Conservation (phyloP, 1,140 invertebrate species). For the Gonatopus flavifemur region DNA sequence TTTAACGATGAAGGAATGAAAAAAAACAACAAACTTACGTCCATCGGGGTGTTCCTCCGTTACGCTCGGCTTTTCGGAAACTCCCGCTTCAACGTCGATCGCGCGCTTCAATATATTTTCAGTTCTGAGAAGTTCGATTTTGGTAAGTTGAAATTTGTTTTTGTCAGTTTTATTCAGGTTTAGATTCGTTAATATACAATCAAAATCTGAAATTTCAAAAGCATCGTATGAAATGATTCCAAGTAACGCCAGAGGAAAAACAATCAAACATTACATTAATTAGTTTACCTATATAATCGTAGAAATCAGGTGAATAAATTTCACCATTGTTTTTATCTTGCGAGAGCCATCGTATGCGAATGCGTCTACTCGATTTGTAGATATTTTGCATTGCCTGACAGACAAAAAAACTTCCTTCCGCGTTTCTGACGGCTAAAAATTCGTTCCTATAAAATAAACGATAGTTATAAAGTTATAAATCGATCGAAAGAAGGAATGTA, state of each 20-base stretch:
- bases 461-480: slow-evolving; percentile 19
- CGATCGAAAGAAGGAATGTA: no score
- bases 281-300: slow-evolving; percentile 76
- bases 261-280: slow-evolving; percentile 11
- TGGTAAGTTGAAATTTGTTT: slow-evolving; percentile 71
- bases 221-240: no score
- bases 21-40: slow-evolving; percentile 62
- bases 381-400: slow-evolving; percentile 91
- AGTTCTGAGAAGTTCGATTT: slow-evolving; percentile 73
- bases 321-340: slow-evolving; percentile 70
- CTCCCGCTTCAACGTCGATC: slow-evolving; percentile 77
- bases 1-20: not conserved
- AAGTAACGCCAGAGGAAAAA: no score
- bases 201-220: slow-evolving; percentile 70
- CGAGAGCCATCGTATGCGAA: slow-evolving; percentile 87
- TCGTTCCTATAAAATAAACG: slow-evolving; percentile 68
- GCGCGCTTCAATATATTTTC: slow-evolving; percentile 84
- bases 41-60: slow-evolving; percentile 86
- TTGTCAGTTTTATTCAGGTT: slow-evolving; percentile 74
- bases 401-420: slow-evolving; percentile 85
- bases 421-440: slow-evolving; percentile 87
- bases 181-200: slow-evolving; percentile 86
- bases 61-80: slow-evolving; percentile 64
- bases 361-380: slow-evolving; percentile 77
- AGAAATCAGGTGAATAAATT: slow-evolving; percentile 86